Conservation (phyloP, 2,888 invertebrate species). For the Metellina segmentata region DNA sequence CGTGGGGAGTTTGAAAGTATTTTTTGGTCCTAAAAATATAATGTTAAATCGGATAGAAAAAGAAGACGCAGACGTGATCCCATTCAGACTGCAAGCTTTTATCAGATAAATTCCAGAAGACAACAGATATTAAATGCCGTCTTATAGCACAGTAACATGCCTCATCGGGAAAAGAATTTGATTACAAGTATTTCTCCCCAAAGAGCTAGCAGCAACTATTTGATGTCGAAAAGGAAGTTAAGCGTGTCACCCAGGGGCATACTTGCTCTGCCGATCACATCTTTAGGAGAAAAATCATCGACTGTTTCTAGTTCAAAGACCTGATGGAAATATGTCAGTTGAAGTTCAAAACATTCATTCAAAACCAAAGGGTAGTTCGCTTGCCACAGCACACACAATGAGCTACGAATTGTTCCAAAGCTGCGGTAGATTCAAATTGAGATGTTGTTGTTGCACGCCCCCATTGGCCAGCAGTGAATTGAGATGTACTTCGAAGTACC, state of each 20-base stretch:
- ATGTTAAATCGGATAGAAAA: too few relatives aligned
- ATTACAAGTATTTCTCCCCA: background rate
- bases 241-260: slow-evolving; percentile 64
- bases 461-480: too few relatives aligned
- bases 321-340: slow-evolving; percentile 9
- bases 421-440: too few relatives aligned
- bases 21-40: too few relatives aligned
- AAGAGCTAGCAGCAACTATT: background rate
- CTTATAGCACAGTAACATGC: background rate
- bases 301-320: slow-evolving; percentile 56
- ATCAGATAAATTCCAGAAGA: slow-evolving; percentile 1
- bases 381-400: too few relatives aligned
- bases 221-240: slow-evolving; percentile 36
- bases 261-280: slow-evolving; percentile 38
- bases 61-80: too few relatives aligned
- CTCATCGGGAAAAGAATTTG: background rate
- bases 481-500: too few relatives aligned
- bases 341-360: slow-evolving; percentile 22
- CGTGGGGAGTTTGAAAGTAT: too few relatives aligned
- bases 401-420: too few relatives aligned
- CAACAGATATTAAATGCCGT: background rate
- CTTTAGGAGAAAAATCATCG: slow-evolving; percentile 3
- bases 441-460: too few relatives aligned
- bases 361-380: background rate
- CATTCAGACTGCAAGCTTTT: too few relatives aligned